Base-by-base conservation (phyloP, 64 coral and sea anemone species). In the Astreopora myriophthalma region DNA sequence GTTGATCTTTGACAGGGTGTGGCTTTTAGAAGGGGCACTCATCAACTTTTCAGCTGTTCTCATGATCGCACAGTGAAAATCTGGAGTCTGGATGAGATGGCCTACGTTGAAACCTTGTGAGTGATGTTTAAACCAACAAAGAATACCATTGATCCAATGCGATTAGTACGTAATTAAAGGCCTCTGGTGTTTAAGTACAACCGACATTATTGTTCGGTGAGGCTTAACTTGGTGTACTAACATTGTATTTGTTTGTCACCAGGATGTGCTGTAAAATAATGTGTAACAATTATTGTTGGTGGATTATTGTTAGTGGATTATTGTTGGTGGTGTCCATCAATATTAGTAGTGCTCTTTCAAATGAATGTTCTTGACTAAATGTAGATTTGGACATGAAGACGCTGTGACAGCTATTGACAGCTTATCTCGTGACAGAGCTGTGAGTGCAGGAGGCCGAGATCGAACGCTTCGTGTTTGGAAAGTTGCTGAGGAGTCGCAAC, bases 1-100 rank as follows among this genome's bases (percentile, higher is more conserved):
- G n/a, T 16, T 40, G n/a, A 60, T 72, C 5, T 67, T 75, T 94
- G 4, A 73, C n/a, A 99, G 97, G 97, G 97, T 71, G 51, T 94
- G 55, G 91, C 97, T 23, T 99, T 99, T 64, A 93, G 97, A 38
- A 86, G 74, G 35, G 97, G 91, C 83, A 93, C 81, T 32, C 90
- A 99, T 86, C 97, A 99, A 39, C 89, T 99, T 11, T 99, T 99
- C 46, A 99, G 97, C 83, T 87, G 85, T 9, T 99, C 97, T 42
- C 90, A 95, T 78, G 94, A 99, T 64, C 88, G 79, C 20, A 95
- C 97, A 34, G 82, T 90, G 5, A 99, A 99, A 77, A 99, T 99
- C 22, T 99, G 97, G 97, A 99, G 89, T 77, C 76, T 99, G 42
- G 97, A 99, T 93, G 97, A 99, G 65, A 99, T 99, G 97, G 75